Evolutionary conservation across 2,888 invertebrate genomes (phyloP).

Genomic region (Arrhopalites spinosus): DNA sequence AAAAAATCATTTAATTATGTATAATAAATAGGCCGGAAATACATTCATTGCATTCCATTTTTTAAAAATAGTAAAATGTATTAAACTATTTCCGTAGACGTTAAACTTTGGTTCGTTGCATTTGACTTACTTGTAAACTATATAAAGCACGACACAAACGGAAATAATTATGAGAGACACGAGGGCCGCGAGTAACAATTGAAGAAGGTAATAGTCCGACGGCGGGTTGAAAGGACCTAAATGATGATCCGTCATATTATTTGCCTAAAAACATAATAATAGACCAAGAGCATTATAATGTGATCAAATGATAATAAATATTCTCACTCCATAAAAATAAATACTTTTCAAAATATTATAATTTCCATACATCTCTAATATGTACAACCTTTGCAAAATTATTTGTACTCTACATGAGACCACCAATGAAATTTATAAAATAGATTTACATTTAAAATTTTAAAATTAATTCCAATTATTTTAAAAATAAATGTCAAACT

Average conservation of each 20-base stretch:
- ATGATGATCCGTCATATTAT: conserved; percentile 43
- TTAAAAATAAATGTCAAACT: no score
- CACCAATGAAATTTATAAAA: no score
- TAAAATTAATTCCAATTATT: no score
- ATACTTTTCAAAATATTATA: no score
- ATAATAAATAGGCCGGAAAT: neutral
- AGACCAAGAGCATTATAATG: conserved; percentile 3
- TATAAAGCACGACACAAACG: conserved; percentile 52
- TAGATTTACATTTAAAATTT: no score
- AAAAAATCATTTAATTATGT: neutral
- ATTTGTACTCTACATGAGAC: no score
- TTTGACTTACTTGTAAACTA: conserved; percentile 40
- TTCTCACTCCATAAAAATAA: no score
- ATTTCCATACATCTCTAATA: no score
- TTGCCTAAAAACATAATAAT: conserved; percentile 37
- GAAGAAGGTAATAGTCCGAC: conserved; percentile 53
- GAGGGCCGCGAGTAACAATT: conserved; percentile 52
- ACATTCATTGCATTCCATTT: neutral
- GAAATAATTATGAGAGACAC: conserved; percentile 54
- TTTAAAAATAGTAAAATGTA: neutral
- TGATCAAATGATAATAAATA: neutral
- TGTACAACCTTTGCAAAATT: no score
- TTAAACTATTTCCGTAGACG: no score
- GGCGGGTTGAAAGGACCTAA: conserved; percentile 45
- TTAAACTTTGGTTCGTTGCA: no score